These are phyloP conservation scores for Phenganax stokvisi DNA, from an alignment of 92 coral and sea anemone genomes.

Conservation along the genomic window DNA sequence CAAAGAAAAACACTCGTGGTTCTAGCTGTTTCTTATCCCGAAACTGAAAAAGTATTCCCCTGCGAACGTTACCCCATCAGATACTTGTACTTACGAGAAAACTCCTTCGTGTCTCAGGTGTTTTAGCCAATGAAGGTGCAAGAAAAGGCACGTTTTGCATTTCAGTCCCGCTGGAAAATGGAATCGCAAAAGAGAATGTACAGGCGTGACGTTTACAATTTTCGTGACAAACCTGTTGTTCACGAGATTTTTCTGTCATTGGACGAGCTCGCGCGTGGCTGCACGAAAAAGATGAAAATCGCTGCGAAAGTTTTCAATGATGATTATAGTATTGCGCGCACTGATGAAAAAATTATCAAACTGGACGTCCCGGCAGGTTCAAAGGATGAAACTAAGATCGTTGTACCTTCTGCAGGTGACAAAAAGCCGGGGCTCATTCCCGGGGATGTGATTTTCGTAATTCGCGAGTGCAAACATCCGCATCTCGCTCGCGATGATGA, in stretches of 20 bases:
- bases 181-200: conserved; percentile 1
- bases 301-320: conserved; percentile 66
- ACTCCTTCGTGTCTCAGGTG: background rate
- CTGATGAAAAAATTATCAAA: conserved; percentile 77
- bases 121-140: conserved; percentile 21
- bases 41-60: background rate
- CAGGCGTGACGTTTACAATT: background rate
- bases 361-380: conserved; percentile 84
- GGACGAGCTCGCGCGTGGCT: conserved; percentile 71
- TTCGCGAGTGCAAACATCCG: conserved; percentile 71
- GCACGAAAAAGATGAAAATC: conserved; percentile 80
- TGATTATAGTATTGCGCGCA: conserved; percentile 45
- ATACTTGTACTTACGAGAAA: background rate
- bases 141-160: conserved; percentile 11
- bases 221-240: conserved; percentile 67
- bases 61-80: background rate
- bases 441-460: conserved; percentile 73
- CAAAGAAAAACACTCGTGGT: too few relatives aligned
- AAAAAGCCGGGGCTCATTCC: conserved; percentile 82
- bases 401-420: conserved; percentile 79
- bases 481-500: conserved; percentile 69
- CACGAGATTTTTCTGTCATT: conserved; percentile 72
- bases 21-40: too few relatives aligned
- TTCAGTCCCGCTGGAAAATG: conserved; percentile 19
- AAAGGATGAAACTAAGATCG: conserved; percentile 83